Conservation (phyloP, 1,140 invertebrate species). For the Drosophila kanapiae region DNA sequence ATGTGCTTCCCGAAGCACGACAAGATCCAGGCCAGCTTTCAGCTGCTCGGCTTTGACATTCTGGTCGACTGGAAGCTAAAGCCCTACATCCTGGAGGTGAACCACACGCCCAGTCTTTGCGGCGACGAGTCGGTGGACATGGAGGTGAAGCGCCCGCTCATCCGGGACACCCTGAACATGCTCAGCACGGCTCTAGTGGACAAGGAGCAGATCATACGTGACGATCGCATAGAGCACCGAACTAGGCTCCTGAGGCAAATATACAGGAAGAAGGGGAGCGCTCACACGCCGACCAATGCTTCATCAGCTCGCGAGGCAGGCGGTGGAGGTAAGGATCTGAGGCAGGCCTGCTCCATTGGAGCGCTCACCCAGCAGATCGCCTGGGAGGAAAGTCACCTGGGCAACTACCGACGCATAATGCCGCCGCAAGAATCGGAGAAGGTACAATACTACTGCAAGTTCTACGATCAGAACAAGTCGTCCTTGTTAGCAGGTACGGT, state of each 20-base stretch:
- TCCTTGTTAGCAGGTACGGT: constrained; percentile 90
- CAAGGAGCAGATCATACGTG: constrained; percentile 90
- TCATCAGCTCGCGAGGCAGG: not conserved
- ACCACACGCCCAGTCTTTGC: constrained; percentile 96
- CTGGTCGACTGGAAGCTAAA: constrained; percentile 94
- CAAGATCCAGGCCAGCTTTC: constrained; percentile 94
- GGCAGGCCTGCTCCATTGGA: constrained; percentile 63
- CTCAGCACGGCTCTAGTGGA: constrained; percentile 93
- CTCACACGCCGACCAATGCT: constrained; percentile 85
- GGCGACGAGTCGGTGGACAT: constrained; percentile 93
- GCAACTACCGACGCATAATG: constrained; percentile 88
- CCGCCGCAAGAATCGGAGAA: constrained; percentile 59
- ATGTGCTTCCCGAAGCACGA: constrained; percentile 94
- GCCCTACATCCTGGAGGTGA: constrained; percentile 94
- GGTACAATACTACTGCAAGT: constrained; percentile 78
- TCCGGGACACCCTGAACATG: constrained; percentile 93
- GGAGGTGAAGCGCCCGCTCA: constrained; percentile 93
- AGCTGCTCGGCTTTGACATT: constrained; percentile 95
- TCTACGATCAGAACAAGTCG: constrained; percentile 89
- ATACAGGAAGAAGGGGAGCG: constrained; percentile 85
- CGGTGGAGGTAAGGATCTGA: not conserved
- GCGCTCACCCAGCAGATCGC: constrained; percentile 88
- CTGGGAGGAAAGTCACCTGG: constrained; percentile 92
- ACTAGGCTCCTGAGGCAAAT: constrained; percentile 52
- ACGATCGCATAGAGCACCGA: constrained; percentile 86